Percentiles rank a stretch among this genome's conserved stretches.
Conservation (phyloP, 2,888 invertebrate genomes). For the Leistus spinibarbis region DNA sequence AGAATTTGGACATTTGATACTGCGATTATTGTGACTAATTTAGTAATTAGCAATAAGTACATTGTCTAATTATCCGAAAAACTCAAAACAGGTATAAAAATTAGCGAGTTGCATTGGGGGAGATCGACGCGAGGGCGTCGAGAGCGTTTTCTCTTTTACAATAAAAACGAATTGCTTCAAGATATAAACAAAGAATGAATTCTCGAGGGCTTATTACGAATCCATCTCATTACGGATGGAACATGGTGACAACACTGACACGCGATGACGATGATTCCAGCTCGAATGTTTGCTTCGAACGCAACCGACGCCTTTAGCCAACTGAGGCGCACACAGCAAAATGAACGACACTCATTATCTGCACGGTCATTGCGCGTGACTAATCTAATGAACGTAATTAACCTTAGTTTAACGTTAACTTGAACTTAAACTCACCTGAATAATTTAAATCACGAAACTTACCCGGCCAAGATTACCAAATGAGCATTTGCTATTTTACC, state of each 20-base stretch:
- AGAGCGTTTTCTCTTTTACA: background rate
- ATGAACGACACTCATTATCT: slow-evolving; percentile 22
- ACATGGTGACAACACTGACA: slow-evolving; percentile 14
- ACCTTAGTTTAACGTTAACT: slow-evolving; percentile 26
- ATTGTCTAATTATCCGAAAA: background rate
- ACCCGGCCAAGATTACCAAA: background rate
- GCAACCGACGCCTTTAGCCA: background rate
- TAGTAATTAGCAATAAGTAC: no score
- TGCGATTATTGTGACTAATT: no score
- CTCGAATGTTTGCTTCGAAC: background rate
- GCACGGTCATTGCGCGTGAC: slow-evolving; percentile 18
- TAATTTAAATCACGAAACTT: background rate
- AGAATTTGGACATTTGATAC: no score
- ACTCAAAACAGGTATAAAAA: background rate
- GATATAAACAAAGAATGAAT: slow-evolving; percentile 19
- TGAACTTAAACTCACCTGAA: slow-evolving; percentile 6
- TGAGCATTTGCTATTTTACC: background rate
- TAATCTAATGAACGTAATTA: slow-evolving; percentile 31
- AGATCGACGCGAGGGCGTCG: background rate
- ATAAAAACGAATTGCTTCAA: slow-evolving; percentile 11
- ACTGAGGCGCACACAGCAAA: background rate
- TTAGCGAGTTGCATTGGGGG: background rate
- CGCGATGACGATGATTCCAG: background rate
- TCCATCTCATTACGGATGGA: slow-evolving; percentile 31
- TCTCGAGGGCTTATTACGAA: slow-evolving; percentile 31